Conservation (phyloP, 2,113 vertebrate species). For the Empidonax traillii region DNA sequence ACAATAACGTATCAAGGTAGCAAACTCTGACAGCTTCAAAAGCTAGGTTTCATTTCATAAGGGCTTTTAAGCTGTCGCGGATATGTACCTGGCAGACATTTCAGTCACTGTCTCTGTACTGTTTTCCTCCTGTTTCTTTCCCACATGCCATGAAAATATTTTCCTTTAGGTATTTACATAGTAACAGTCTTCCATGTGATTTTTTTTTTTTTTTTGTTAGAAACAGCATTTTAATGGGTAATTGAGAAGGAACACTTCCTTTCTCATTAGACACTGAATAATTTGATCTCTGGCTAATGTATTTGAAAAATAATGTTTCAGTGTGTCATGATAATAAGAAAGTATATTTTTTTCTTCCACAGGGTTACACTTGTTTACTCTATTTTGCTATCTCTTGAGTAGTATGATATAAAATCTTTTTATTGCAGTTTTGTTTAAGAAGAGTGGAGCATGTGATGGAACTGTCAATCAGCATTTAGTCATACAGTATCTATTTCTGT, state of each 20-base stretch:
- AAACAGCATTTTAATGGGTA: slow-evolving; percentile 60
- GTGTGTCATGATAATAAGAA: slow-evolving; percentile 58
- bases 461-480: slow-evolving; percentile 84
- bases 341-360: slow-evolving; percentile 52
- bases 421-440: slow-evolving; percentile 75
- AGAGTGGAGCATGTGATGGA: slow-evolving; percentile 57
- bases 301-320: slow-evolving; percentile 60
- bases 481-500: slow-evolving; percentile 83
- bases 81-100: slow-evolving; percentile 52
- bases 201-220: neutral
- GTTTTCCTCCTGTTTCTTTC: slow-evolving; percentile 55
- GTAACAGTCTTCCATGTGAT: neutral
- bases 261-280: slow-evolving; percentile 61
- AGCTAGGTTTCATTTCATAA: slow-evolving; percentile 65
- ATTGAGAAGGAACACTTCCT: slow-evolving; percentile 61
- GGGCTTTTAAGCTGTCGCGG: slow-evolving; percentile 74
- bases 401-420: slow-evolving; percentile 72
- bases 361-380: slow-evolving; percentile 74
- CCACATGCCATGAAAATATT: slow-evolving; percentile 70
- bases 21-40: slow-evolving; percentile 72
- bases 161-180: slow-evolving; percentile 66
- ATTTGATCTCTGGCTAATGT: slow-evolving; percentile 62
- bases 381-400: slow-evolving; percentile 73
- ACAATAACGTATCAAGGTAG: slow-evolving; percentile 65
- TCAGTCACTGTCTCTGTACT: slow-evolving; percentile 53